A percentile compares a stretch with the other conserved stretches of the same genome.
Evolutionary conservation across 2,113 vertebrate genomes (phyloP).

Genomic region (Numida meleagris): DNA sequence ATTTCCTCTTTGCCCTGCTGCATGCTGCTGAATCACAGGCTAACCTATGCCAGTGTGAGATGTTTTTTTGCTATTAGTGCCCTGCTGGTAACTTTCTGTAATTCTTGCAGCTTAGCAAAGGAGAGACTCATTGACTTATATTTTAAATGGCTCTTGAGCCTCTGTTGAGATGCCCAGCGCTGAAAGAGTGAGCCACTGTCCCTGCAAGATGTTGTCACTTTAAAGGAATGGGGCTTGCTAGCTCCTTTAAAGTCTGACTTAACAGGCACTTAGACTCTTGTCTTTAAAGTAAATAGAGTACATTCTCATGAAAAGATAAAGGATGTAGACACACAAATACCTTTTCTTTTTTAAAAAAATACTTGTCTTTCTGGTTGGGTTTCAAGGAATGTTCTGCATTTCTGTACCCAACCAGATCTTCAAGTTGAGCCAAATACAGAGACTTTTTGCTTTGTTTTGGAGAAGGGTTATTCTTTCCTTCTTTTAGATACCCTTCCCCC

Average conservation of each 20-base stretch:
- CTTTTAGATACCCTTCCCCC: too few relatives aligned
- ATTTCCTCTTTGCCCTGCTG: not conserved
- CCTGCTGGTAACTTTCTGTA: not conserved
- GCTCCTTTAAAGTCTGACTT: not conserved
- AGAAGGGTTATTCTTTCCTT: not conserved
- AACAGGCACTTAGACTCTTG: not conserved
- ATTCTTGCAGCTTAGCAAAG: not conserved
- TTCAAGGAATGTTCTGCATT: not conserved
- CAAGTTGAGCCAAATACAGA: not conserved
- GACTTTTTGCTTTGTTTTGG: not conserved
- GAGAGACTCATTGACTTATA: not conserved
- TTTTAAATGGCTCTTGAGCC: not conserved
- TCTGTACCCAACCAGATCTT: not conserved
- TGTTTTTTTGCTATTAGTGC: not conserved
- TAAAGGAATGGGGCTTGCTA: not conserved
- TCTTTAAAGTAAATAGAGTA: not conserved
- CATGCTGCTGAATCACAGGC: not conserved
- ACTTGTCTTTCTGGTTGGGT: not conserved
- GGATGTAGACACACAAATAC: not conserved
- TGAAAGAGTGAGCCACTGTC: not conserved
- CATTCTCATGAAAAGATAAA: not conserved
- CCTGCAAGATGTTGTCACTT: not conserved
- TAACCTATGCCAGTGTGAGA: not conserved
- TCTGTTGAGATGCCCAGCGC: accelerated
- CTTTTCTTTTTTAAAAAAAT: not conserved